A percentile compares a stretch with the other conserved stretches of the same genome.
Evolutionary conservation across 2,113 vertebrate species (phyloP).

Genomic region (Martes martes): DNA sequence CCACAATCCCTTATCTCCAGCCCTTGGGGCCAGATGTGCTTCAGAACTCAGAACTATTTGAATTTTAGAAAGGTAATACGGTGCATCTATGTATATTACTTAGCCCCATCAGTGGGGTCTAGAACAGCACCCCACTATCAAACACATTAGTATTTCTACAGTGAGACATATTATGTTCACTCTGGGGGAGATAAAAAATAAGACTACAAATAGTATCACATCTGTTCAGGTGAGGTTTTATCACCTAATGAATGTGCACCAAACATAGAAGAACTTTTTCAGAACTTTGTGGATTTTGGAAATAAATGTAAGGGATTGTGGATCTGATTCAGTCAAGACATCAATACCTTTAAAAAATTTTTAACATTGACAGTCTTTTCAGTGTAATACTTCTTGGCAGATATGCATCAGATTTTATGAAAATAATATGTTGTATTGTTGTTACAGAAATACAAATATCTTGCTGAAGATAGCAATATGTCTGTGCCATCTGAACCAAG

Average conservation of each 20-base stretch:
- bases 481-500: conserved; percentile 93
- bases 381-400: neutral
- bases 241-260: neutral
- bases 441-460: conserved; percentile 92
- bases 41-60: conserved; percentile 46
- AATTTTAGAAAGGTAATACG: conserved; percentile 44
- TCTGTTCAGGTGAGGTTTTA: neutral
- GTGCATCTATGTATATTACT: neutral
- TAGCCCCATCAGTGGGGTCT: neutral
- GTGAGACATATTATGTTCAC: neutral
- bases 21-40: conserved; percentile 26
- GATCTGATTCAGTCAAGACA: neutral
- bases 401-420: neutral
- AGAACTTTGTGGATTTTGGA: neutral
- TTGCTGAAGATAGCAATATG: conserved; percentile 94
- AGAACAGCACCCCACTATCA: neutral
- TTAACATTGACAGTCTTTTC: neutral
- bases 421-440: neutral
- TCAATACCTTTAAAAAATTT: neutral
- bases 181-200: neutral
- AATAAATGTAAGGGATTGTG: conserved; percentile 28
- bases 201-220: neutral
- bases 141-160: neutral
- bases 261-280: neutral
- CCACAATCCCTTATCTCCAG: conserved; percentile 48